Conservation (phyloP, 1,140 invertebrate genomes). For the Psilanteris sp. region DNA sequence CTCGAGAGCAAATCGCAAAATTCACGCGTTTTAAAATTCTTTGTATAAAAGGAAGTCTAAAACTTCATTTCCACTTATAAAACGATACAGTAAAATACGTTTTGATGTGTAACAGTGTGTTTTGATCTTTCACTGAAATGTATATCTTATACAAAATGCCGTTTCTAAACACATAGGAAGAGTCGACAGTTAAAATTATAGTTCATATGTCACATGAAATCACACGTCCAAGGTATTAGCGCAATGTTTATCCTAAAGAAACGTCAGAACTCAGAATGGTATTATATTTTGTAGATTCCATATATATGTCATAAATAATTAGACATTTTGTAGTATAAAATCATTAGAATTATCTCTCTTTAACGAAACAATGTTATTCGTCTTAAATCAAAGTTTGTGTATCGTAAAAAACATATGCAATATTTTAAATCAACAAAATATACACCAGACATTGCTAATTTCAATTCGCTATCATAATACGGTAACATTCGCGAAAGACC, state of each 20-base stretch:
- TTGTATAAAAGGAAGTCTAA: constrained; percentile 4
- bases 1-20: too few species aligned
- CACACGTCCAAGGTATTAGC: neutral
- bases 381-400: neutral
- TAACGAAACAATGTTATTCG: neutral
- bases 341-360: too few species aligned
- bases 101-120: constrained; percentile 26
- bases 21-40: too few species aligned
- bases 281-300: neutral
- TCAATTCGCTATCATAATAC: neutral
- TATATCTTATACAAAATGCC: constrained; percentile 27
- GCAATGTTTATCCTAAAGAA: neutral
- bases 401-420: neutral
- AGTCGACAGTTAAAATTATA: constrained; percentile 16
- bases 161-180: constrained; percentile 32
- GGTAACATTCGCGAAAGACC: constrained; percentile 5
- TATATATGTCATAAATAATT: too few species aligned
- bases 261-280: neutral
- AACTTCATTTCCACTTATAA: constrained; percentile 1
- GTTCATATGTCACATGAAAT: constrained; percentile 6
- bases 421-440: constrained; percentile 11
- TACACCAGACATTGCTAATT: constrained; percentile 1
- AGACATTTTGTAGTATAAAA: too few species aligned
- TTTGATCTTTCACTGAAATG: constrained; percentile 29
- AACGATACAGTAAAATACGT: constrained; percentile 26